A percentile compares a stretch with the other conserved stretches of the same genome.
phyloP scores from a whole-genome alignment of 2,888 invertebrate genomes.

The Apamea sordens region DNA sequence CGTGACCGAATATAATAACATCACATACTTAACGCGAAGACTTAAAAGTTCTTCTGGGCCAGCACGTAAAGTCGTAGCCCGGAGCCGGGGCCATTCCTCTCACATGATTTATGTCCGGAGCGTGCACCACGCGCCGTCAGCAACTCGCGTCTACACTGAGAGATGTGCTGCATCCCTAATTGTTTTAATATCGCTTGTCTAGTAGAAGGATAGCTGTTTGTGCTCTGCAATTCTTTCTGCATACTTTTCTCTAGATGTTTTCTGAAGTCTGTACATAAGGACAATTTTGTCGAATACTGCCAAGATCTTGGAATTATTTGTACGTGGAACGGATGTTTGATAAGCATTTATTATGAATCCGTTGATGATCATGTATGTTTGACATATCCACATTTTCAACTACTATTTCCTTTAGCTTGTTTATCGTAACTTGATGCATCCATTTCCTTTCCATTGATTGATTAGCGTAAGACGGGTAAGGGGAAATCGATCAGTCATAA shows the following conservation, averaged over 20 bases:
- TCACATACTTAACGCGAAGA: neutral
- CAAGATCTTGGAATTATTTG: neutral
- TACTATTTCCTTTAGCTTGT: neutral
- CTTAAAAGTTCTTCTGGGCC: conserved; percentile 27
- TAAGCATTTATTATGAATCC: neutral
- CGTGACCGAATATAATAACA: neutral
- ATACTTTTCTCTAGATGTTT: neutral
- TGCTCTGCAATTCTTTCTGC: neutral
- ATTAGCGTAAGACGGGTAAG: conserved; percentile 19
- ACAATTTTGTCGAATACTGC: neutral
- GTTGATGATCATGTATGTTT: neutral
- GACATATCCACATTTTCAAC: neutral
- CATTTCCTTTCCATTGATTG: conserved; percentile 23
- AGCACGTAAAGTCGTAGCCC: conserved; percentile 66
- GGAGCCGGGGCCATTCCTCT: conserved; percentile 55
- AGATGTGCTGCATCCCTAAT: conserved; percentile 62
- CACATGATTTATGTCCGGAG: conserved; percentile 77
- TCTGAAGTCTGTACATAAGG: neutral
- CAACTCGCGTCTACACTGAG: conserved; percentile 52
- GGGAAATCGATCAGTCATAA: conserved; percentile 16
- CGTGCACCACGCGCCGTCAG: conserved; percentile 72
- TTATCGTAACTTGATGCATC: conserved; percentile 21
- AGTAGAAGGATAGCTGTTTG: conserved; percentile 11
- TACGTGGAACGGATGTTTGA: neutral
- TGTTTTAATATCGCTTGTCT: conserved; percentile 48